These are phyloP conservation scores for Aphidius colemani DNA, from an alignment of 2,888 invertebrate genomes.

Conservation along the genomic window DNA sequence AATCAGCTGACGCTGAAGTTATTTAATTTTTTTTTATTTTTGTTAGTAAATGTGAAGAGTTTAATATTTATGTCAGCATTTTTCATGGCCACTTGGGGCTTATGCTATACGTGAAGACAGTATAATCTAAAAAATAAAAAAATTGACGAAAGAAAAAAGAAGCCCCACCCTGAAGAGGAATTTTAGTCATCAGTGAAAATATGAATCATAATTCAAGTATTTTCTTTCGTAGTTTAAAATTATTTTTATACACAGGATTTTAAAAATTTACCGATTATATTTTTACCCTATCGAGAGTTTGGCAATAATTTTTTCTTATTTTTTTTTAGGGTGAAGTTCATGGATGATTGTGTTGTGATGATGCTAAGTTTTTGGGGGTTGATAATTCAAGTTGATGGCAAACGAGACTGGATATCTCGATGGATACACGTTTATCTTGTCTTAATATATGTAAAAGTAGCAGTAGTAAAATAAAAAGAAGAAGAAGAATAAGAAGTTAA, in stretches of 20 bases:
- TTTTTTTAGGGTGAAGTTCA: not conserved
- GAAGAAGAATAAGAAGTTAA: constrained; percentile 26
- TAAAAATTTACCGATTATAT: no score
- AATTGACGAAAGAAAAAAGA: constrained; percentile 9
- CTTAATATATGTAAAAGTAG: constrained; percentile 34
- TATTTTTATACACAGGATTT: no score
- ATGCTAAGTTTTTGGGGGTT: not conserved
- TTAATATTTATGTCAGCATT: constrained; percentile 32
- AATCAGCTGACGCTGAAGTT: constrained; percentile 13
- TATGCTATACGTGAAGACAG: not conserved
- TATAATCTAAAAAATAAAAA: not conserved
- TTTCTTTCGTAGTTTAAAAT: not conserved
- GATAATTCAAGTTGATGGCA: constrained; percentile 33
- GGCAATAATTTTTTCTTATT: not conserved
- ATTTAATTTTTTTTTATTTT: not conserved
- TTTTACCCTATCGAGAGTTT: not conserved
- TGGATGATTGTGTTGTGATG: not conserved
- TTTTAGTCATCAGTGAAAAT: constrained; percentile 13
- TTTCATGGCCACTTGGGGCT: constrained; percentile 19
- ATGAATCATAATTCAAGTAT: constrained; percentile 7
- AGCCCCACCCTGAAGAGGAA: not conserved
- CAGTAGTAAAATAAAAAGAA: constrained; percentile 29
- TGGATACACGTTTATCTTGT: constrained; percentile 47
- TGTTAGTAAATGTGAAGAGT: constrained; percentile 20
- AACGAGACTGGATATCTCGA: constrained; percentile 42